A percentile compares a stretch with the other conserved stretches of the same genome.
Evolutionary conservation across 37 sponge, comb jelly and placozoan species (phyloP).

Genomic region (Bolinopsis microptera): DNA sequence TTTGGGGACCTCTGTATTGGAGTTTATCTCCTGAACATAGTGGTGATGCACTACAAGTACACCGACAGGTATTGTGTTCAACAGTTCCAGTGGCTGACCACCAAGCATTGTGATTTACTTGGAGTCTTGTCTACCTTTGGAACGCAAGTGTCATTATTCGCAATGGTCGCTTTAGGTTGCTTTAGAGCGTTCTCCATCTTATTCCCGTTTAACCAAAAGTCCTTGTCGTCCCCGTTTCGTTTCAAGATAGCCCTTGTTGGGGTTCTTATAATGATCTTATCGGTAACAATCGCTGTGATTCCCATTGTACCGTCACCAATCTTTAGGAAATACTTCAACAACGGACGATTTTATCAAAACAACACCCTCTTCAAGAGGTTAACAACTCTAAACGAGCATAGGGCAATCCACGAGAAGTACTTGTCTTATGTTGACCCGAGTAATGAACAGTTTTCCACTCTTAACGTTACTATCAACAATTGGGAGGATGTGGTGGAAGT

Average conservation of each 20-base stretch:
- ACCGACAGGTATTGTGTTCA: not conserved
- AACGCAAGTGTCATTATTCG: not conserved
- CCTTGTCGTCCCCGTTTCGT: not conserved
- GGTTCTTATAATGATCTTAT: not conserved
- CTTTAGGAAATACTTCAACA: not conserved
- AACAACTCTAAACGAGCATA: not conserved
- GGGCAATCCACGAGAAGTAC: not conserved
- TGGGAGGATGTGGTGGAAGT: not conserved
- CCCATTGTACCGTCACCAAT: not conserved
- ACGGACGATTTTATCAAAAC: not conserved
- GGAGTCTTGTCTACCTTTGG: not conserved
- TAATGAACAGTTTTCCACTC: not conserved
- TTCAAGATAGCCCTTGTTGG: not conserved
- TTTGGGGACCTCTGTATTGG: not conserved
- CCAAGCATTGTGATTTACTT: not conserved
- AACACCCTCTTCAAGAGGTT: not conserved
- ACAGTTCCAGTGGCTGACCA: not conserved
- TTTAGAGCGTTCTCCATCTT: not conserved
- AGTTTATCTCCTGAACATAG: not conserved
- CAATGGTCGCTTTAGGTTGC: not conserved
- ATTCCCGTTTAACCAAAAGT: not conserved
- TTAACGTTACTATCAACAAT: not conserved
- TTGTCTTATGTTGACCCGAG: not conserved
- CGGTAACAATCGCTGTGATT: not conserved
- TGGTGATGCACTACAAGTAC: not conserved